Evolutionary conservation across 2,797 vertebrate species (phyloP).

Genomic region (Liparis tanakae): DNA sequence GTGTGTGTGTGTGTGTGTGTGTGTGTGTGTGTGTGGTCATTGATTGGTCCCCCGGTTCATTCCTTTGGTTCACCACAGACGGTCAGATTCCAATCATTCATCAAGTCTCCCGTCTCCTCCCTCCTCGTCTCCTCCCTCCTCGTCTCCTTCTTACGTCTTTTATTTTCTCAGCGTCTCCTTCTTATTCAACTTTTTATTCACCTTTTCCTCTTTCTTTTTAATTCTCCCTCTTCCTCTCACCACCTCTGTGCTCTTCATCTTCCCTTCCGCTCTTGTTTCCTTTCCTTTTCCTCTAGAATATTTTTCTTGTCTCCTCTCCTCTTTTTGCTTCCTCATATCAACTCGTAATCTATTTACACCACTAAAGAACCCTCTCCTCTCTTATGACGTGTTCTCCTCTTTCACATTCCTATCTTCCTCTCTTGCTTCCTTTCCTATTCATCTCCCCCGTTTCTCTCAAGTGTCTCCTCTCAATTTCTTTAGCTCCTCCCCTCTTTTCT

Average conservation of each 20-base stretch:
- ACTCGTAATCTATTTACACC: too few species aligned
- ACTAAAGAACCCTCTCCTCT: too few species aligned
- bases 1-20: conserved; percentile 21
- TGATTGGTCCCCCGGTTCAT: conserved; percentile 53
- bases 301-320: not conserved
- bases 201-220: not conserved
- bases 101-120: conserved; percentile 25
- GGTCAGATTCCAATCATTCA: conserved; percentile 60
- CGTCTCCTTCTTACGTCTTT: not conserved
- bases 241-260: not conserved
- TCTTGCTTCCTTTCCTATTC: not conserved
- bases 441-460: not conserved
- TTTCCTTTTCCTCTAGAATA: not conserved
- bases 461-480: not conserved
- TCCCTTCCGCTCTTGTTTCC: not conserved
- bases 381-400: too few species aligned
- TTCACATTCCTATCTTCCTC: not conserved
- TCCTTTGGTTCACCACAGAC: conserved; percentile 63
- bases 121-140: not conserved
- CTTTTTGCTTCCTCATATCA: not conserved
- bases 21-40: conserved; percentile 27
- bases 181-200: conserved; percentile 21
- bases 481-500: not conserved
- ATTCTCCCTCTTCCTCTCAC: not conserved
- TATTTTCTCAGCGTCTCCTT: conserved; percentile 1